Evolutionary conservation across 2,113 vertebrate genomes (phyloP), one percentile per base, ranked within the genome.

Genomic region (Collichthys lucidus): DNA sequence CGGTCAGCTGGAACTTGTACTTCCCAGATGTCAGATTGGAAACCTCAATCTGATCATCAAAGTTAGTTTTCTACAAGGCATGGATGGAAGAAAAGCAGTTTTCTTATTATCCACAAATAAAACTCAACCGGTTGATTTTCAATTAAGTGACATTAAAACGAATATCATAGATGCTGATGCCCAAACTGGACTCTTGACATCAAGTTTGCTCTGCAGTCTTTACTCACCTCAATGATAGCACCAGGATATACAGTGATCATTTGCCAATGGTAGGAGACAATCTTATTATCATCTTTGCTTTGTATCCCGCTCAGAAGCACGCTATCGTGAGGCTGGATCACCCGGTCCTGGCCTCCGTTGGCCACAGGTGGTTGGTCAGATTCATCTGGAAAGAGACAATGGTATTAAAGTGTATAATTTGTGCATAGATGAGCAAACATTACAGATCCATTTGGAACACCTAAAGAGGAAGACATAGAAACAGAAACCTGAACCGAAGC

Each of bases 1-100:
- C 95, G 0, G 94, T 97, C 87, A 99, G 93, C 88, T 95, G 95
- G 92, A 99, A 98, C 75, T 95, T 83, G 82, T 98, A 99, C 24
- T 89, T 78, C 24, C 98, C 98, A 20, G 92, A 88, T 5, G 94
- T 94, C 72, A 99, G 94, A 77, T 97, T 96, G 80, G 96, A 96
- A 47, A 99, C 92, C 1, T 90, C 70, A 19, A 97, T 90, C 70
- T 96, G 82, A 76, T 97, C 95, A 0, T 19, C 55, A 2, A 87
- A 90, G 2, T 0, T 8, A 0, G 92, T 93, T 91, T 94, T 94
- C 97, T 99, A 80, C 0, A 87, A n/a, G 53, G 6, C 86, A 89
- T 40, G 35, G 35, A 40, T 40, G 35, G 61, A 67, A 3, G 84
- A 35, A 40, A 40, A 40, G 8, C 35, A 49, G 9, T 24, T 53